Evolutionary conservation across 2,888 invertebrate genomes (phyloP), one percentile per base, ranked within the genome.

Genomic region (Cecidostiba fungosa): DNA sequence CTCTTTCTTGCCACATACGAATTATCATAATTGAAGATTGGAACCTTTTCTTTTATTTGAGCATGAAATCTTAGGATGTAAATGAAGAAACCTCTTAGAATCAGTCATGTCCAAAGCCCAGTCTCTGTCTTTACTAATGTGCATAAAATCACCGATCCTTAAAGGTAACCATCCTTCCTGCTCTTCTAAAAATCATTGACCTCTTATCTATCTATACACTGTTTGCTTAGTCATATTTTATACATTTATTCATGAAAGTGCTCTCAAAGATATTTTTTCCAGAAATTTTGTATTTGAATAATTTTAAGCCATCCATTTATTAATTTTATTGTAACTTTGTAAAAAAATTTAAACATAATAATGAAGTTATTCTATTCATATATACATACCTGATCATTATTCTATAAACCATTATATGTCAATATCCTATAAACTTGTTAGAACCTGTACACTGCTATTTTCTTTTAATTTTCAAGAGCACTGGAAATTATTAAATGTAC

Each of bases 101-200:
- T 70, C 19, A 43, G 29, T 72, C 59, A 77, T 43, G 54, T 77
- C 19, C 12, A 26, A 82, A 77, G 14, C n/a, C 23, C 50, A 23
- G 23, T 74, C 39, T 54, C 32, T 72, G 29, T 29, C 59, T 23
- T 59, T 72, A 23, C 29, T 19, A 5, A 19, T 82, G 14, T 23
- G 50, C 29, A 29, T 6, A 77, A 14, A 72, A 29, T 59, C 32
- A 72, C 32, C 14, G 29, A 47, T 77, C 59, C 59, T 54, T 23
- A 23, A 77, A 83, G 47, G 72, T 26, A 77, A 83, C 43, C 1
- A 70, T 77, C 50, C n/a, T 39, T 36, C 6, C n/a, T 50, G 36
- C 26, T 82, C 70, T 72, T 82, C n/a, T 82, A 77, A n/a, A 77
- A 77, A 77, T 70, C n/a, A 82, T 62, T 26, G 39, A 72, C 23